Percentiles rank a stretch among this genome's conserved stretches.
phyloP scores from a whole-genome alignment of 2,888 invertebrate genomes.

The Vannuccia rotundouncinata region DNA sequence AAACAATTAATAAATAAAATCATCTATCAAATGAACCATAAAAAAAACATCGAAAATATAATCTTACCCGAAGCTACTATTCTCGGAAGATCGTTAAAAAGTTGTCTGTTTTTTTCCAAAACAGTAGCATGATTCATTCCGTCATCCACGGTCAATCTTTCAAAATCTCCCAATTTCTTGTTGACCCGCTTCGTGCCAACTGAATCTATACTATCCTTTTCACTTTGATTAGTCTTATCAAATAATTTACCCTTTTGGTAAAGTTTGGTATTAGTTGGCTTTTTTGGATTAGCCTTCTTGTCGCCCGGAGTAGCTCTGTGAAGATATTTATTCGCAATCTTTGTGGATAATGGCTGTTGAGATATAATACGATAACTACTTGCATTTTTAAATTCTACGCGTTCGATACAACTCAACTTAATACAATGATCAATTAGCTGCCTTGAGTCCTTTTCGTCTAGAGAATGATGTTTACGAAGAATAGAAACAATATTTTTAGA shows the following conservation, averaged over 20 bases:
- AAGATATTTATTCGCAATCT: background rate
- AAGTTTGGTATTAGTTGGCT: background rate
- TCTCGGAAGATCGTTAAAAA: background rate
- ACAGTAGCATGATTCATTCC: background rate
- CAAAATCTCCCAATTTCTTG: background rate
- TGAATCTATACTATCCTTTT: background rate
- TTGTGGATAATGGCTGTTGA: background rate
- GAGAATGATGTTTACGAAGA: background rate
- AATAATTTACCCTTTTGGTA: background rate
- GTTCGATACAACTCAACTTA: background rate
- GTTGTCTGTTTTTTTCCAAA: background rate
- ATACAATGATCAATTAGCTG: background rate
- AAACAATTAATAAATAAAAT: no score
- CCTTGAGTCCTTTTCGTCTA: background rate
- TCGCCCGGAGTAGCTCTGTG: background rate
- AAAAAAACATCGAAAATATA: no score
- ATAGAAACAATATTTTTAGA: background rate
- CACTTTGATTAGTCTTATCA: background rate
- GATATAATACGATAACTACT: conserved; percentile 3
- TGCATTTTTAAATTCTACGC: conserved; percentile 9
- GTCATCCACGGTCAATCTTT: background rate
- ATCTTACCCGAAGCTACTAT: background rate
- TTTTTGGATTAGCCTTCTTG: background rate
- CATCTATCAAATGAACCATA: no score
- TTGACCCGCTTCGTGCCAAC: background rate